A percentile compares a stretch with the other conserved stretches of the same genome.
Evolutionary conservation across 2,888 invertebrate genomes (phyloP).

Genomic region (Itoplectis maculator): DNA sequence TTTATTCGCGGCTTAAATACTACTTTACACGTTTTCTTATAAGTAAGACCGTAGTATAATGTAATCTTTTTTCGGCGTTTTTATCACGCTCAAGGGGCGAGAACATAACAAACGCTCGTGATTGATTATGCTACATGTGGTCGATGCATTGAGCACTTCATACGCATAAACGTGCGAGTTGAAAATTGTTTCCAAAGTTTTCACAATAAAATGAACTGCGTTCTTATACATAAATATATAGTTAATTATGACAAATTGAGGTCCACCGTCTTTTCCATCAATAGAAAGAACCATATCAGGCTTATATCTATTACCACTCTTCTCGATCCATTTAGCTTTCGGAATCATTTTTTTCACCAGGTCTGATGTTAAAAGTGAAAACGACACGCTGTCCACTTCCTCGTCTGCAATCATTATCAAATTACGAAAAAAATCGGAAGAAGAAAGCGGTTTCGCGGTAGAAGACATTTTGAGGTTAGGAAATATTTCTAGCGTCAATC

Average conservation of each 20-base stretch:
- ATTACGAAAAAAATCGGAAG: no score
- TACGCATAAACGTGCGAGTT: constrained; percentile 50
- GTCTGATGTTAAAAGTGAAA: no score
- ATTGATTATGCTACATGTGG: constrained; percentile 25
- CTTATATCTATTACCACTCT: constrained; percentile 52
- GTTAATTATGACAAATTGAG: constrained; percentile 46
- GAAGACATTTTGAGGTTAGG: no score
- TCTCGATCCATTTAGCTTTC: constrained; percentile 47
- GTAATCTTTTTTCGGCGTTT: constrained; percentile 21
- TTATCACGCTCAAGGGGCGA: constrained; percentile 51
- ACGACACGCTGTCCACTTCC: no score
- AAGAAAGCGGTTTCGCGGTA: no score
- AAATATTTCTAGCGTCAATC: no score
- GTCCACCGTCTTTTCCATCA: constrained; percentile 39
- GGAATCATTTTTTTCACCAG: neutral
- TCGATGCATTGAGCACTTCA: constrained; percentile 45
- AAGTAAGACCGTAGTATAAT: constrained; percentile 42
- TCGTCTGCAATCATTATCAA: no score
- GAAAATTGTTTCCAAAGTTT: constrained; percentile 50
- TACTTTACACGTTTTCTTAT: neutral
- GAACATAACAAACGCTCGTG: constrained; percentile 47
- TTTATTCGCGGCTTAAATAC: neutral
- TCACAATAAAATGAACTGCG: constrained; percentile 38
- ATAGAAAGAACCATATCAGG: constrained; percentile 50
- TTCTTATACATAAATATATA: constrained; percentile 43